phyloP scores from a whole-genome alignment of 2,113 vertebrate genomes.

The Vireo altiloquus region DNA sequence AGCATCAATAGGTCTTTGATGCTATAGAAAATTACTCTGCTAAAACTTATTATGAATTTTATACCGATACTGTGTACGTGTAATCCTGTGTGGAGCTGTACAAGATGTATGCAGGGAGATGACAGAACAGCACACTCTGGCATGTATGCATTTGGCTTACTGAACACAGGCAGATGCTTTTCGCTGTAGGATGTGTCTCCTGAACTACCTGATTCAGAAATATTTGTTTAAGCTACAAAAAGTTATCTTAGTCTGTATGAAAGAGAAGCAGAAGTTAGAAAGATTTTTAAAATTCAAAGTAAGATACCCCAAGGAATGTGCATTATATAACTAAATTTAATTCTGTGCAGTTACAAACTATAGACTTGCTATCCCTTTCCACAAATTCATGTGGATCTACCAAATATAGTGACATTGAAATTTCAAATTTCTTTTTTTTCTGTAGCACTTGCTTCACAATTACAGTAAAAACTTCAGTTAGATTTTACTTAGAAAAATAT shows the following conservation, averaged over 20 bases:
- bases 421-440: conserved; percentile 4
- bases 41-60: conserved; percentile 38
- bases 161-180: not conserved
- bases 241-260: not conserved
- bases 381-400: not conserved
- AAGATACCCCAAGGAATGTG: not conserved
- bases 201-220: not conserved
- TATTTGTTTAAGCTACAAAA: not conserved
- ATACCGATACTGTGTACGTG: accelerated
- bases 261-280: conserved; percentile 10
- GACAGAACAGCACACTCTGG: not conserved
- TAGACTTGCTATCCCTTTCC: not conserved
- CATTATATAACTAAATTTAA: conserved; percentile 19
- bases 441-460: conserved; percentile 3
- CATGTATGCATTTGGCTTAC: not conserved
- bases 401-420: conserved; percentile 25
- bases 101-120: not conserved
- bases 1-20: not conserved
- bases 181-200: not conserved
- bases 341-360: not conserved
- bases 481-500: not conserved
- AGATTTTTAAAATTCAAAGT: not conserved
- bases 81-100: not conserved
- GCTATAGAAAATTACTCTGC: not conserved
- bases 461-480: not conserved